A percentile compares a stretch with the other conserved stretches of the same genome.
Evolutionary conservation across 30 jellyfish, hydroid and myxozoan genomes (phyloP).

Genomic region (Turritopsis dohrnii): DNA sequence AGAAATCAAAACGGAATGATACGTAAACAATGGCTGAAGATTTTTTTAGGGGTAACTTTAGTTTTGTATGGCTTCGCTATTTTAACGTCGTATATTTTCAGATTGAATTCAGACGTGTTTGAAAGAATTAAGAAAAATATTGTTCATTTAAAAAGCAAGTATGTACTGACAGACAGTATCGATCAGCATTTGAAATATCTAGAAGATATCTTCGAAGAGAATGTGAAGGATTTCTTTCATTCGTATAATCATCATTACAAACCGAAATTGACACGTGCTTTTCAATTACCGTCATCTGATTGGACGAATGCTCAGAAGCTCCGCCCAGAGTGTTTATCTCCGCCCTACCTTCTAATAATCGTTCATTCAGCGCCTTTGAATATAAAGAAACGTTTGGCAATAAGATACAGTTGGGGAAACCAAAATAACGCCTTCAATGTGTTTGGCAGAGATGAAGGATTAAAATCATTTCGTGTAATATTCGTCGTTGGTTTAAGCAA

Average conservation of each 20-base stretch:
- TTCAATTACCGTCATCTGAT: not conserved
- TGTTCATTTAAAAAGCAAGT: not conserved
- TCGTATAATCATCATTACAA: not conserved
- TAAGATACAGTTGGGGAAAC: conserved; percentile 31
- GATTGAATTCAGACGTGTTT: not conserved
- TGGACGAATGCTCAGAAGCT: not conserved
- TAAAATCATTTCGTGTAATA: not conserved
- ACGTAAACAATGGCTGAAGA: not conserved
- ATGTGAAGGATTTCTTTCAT: not conserved
- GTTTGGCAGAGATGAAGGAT: not conserved
- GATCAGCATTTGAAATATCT: conserved; percentile 12
- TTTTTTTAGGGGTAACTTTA: not conserved
- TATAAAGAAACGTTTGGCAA: conserved; percentile 25
- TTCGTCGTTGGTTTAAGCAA: conserved; percentile 8
- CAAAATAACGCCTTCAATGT: not conserved
- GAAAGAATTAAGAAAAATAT: not conserved
- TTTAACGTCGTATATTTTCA: not conserved
- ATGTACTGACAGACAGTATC: not conserved
- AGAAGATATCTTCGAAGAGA: not conserved
- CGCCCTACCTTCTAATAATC: conserved; percentile 2
- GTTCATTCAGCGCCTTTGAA: conserved; percentile 32
- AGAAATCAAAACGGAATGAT: not conserved
- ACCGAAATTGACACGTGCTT: conserved; percentile 3
- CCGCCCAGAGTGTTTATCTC: not conserved
- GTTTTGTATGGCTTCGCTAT: not conserved